Percentiles rank a stretch among this genome's conserved stretches.
Evolutionary conservation across 2,113 vertebrate species (phyloP).

Genomic region (Rhineura floridana): DNA sequence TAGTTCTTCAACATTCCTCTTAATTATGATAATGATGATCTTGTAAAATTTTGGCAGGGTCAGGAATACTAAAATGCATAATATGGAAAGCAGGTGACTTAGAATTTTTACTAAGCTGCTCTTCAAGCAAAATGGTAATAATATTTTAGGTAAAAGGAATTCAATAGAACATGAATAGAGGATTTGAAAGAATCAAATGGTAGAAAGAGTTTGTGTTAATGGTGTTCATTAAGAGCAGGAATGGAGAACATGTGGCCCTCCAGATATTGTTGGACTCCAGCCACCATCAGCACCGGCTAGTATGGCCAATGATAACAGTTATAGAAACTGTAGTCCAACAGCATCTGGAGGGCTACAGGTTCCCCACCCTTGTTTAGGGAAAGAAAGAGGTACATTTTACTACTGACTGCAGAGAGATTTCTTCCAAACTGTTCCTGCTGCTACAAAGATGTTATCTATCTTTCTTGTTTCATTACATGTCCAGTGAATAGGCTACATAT

Average conservation of each 20-base stretch:
- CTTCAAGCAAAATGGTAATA: not conserved
- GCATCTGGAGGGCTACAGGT: no score
- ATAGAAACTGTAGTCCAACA: no score
- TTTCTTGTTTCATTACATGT: not conserved
- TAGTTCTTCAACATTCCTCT: conserved; percentile 2
- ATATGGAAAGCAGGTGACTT: conserved; percentile 8
- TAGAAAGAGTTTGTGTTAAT: not conserved
- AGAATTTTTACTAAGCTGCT: conserved; percentile 2
- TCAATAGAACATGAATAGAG: not conserved
- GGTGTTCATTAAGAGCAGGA: no score
- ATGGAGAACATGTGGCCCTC: no score
- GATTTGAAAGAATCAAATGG: not conserved
- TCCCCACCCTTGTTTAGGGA: not conserved
- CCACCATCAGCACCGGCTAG: no score
- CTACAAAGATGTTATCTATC: not conserved
- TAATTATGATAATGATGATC: conserved; percentile 12
- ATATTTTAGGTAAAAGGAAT: not conserved
- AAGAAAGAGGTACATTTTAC: not conserved
- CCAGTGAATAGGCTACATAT: not conserved
- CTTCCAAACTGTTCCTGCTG: not conserved
- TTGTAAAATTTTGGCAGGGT: not conserved
- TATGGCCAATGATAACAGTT: no score
- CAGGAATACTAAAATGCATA: not conserved
- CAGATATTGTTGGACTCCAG: not conserved
- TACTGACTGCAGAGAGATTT: not conserved